Evolutionary conservation across 1,140 invertebrate genomes (phyloP).

Genomic region (Drosophila carrolli): DNA sequence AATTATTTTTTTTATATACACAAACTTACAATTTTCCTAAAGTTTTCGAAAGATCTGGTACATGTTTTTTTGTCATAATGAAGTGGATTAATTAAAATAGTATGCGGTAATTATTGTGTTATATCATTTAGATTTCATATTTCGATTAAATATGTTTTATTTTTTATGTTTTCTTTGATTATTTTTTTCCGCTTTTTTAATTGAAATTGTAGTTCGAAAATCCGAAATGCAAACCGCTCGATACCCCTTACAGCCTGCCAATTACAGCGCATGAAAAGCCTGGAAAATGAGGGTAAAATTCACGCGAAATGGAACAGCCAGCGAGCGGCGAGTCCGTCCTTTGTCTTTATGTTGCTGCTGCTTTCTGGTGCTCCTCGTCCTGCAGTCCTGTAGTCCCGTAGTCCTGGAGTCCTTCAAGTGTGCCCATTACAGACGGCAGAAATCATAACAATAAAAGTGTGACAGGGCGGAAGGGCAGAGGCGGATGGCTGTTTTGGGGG

Average conservation of each 20-base stretch:
- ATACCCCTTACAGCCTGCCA: background rate
- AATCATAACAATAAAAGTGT: slow-evolving; percentile 79
- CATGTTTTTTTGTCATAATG: no score
- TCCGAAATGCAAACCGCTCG: background rate
- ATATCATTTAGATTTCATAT: no score
- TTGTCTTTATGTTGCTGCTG: slow-evolving; percentile 36
- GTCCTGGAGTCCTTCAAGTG: slow-evolving; percentile 64
- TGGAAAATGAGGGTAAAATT: slow-evolving; percentile 36
- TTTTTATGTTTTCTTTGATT: no score
- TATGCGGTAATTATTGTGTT: no score
- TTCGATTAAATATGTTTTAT: no score
- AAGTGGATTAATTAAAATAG: no score
- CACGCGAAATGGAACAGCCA: slow-evolving; percentile 46
- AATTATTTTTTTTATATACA: no score
- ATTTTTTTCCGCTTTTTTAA: background rate
- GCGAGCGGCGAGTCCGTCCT: slow-evolving; percentile 9
- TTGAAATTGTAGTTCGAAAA: background rate
- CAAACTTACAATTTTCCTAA: no score
- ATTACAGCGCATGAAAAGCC: slow-evolving; percentile 28
- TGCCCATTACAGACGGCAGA: slow-evolving; percentile 75
- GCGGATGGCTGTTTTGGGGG: background rate
- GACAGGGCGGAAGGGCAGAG: slow-evolving; percentile 31
- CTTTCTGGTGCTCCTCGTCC: slow-evolving; percentile 4
- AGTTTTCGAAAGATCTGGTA: no score
- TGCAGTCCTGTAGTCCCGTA: slow-evolving; percentile 1